These are phyloP conservation scores for Rhyacophila evoluta DNA, from an alignment of 2,888 invertebrate species.

Conservation along the genomic window DNA sequence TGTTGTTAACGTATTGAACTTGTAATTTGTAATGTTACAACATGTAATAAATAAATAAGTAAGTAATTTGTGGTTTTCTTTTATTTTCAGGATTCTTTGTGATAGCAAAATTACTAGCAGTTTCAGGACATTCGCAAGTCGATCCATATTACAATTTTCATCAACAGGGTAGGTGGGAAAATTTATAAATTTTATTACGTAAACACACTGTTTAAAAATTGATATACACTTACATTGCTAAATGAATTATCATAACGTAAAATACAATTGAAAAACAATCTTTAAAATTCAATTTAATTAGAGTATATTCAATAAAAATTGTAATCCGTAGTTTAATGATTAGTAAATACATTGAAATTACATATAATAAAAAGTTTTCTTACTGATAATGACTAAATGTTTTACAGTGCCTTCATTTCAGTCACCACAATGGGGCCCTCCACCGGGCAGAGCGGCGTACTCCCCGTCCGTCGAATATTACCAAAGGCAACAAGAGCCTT, in stretches of 20 bases:
- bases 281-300: no score
- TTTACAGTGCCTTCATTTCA: conserved; percentile 30
- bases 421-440: conserved; percentile 27
- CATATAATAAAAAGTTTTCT: neutral
- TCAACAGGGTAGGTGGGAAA: conserved; percentile 56
- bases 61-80: no score
- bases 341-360: neutral
- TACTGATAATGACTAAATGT: neutral
- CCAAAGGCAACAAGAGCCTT: neutral
- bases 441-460: neutral
- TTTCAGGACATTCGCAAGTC: neutral
- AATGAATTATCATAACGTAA: no score
- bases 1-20: no score
- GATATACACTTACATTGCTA: no score
- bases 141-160: conserved; percentile 40
- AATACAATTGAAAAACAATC: no score
- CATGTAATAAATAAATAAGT: no score
- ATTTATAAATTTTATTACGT: no score
- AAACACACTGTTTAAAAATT: no score
- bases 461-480: neutral
- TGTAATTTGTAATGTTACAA: no score
- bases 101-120: neutral
- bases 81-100: conserved; percentile 39
- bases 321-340: neutral
- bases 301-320: no score